These are phyloP conservation scores for Orchestes rusci DNA, from an alignment of 2,888 invertebrate species.

Conservation along the genomic window DNA sequence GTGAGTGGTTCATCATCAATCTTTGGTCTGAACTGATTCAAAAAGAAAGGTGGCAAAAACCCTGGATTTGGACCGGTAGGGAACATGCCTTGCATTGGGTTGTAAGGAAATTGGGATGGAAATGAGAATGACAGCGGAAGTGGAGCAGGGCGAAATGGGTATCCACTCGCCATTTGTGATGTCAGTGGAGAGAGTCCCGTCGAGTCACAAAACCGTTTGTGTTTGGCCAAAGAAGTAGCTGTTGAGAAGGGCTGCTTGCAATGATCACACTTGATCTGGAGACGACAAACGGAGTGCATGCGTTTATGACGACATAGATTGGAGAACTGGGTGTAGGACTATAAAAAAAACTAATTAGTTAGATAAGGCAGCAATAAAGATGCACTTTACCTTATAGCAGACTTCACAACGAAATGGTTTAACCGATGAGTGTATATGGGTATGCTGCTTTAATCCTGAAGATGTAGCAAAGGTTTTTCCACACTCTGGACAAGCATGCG, in stretches of 20 bases:
- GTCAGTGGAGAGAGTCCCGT: too few relatives aligned
- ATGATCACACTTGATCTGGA: constrained; percentile 89
- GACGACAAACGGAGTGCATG: constrained; percentile 95
- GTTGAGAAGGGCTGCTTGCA: constrained; percentile 91
- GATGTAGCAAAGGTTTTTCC: constrained; percentile 98
- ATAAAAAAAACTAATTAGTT: constrained; percentile 38
- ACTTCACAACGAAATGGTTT: constrained; percentile 97
- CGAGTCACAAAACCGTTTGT: constrained; percentile 93
- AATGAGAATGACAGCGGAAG: constrained; percentile 51
- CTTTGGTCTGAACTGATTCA: constrained; percentile 42
- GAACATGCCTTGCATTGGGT: constrained; percentile 39
- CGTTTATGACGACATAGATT: constrained; percentile 99
- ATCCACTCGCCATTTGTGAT: constrained; percentile 38
- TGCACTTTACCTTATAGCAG: constrained; percentile 75
- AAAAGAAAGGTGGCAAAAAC: constrained; percentile 57
- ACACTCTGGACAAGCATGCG: constrained; percentile 97
- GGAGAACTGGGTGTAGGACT: constrained; percentile 98
- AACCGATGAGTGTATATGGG: constrained; percentile 96
- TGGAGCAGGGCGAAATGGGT: constrained; percentile 60
- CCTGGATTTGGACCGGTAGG: constrained; percentile 48
- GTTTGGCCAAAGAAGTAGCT: constrained; percentile 86
- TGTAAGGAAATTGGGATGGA: constrained; percentile 52
- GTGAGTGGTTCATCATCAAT: constrained; percentile 14
- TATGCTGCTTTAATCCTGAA: constrained; percentile 97
- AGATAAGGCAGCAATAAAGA: constrained; percentile 8